Conservation (phyloP, 2,888 invertebrate species). For the Xestia rhomboidea region DNA sequence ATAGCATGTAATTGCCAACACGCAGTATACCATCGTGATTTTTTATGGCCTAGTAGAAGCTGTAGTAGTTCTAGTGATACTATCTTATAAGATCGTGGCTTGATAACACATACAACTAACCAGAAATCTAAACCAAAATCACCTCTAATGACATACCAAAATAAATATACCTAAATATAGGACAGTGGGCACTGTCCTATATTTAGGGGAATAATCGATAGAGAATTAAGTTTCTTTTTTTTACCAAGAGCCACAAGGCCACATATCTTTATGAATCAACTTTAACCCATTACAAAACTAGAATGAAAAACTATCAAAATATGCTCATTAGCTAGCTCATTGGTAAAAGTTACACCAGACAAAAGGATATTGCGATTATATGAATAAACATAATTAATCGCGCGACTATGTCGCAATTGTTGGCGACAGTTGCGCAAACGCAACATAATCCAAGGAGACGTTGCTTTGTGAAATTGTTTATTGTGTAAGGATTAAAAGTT, state of each 20-base stretch:
- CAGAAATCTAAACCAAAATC: background rate
- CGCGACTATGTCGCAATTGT: constrained; percentile 38
- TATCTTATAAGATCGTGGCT: background rate
- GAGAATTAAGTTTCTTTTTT: too few species aligned
- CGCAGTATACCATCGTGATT: too few species aligned
- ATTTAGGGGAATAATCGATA: background rate
- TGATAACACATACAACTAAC: background rate
- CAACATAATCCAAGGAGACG: constrained; percentile 39
- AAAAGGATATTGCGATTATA: constrained; percentile 49
- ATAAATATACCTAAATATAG: too few species aligned
- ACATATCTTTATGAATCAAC: background rate
- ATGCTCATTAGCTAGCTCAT: constrained; percentile 24
- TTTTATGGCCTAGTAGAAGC: background rate
- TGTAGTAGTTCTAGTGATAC: too few species aligned
- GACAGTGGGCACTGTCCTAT: too few species aligned
- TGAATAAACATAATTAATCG: constrained; percentile 55
- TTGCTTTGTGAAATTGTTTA: constrained; percentile 40
- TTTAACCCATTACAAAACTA: background rate
- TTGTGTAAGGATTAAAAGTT: constrained; percentile 56
- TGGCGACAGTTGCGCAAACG: constrained; percentile 49
- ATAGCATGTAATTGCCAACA: background rate
- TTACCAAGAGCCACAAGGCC: background rate
- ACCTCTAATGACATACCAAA: background rate
- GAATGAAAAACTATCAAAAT: constrained; percentile 10
- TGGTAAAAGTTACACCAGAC: constrained; percentile 29